Percentiles rank a stretch among this genome's conserved stretches.
phyloP scores from a whole-genome alignment of 2,113 vertebrate species.

The Sinocyclocheilus anophthalmus region DNA sequence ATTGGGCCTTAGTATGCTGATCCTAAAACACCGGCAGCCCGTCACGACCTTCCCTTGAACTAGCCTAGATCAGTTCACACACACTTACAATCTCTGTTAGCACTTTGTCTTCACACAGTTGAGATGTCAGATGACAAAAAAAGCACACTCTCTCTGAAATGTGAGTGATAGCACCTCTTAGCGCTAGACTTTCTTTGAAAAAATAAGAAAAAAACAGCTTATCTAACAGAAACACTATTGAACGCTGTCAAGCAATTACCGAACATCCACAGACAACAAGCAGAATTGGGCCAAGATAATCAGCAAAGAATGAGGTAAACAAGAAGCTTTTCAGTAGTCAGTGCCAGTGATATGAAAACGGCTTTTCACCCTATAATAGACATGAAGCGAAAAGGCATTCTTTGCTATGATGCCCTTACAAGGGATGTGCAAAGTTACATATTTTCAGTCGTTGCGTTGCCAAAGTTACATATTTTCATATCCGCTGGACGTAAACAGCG shows the following conservation, averaged over 20 bases:
- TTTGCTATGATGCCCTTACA: too few relatives aligned
- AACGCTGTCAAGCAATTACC: constrained; percentile 36
- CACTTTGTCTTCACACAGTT: constrained; percentile 13
- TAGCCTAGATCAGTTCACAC: constrained; percentile 17
- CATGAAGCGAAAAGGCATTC: too few relatives aligned
- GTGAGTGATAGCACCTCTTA: constrained; percentile 23
- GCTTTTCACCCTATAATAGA: too few relatives aligned
- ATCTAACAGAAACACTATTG: constrained; percentile 44
- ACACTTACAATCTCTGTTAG: constrained; percentile 35
- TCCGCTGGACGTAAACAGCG: too few relatives aligned
- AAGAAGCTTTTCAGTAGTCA: too few relatives aligned
- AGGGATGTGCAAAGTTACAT: too few relatives aligned
- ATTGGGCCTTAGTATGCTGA: constrained; percentile 1
- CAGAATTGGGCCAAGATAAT: constrained; percentile 5
- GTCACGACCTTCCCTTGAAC: constrained; percentile 19
- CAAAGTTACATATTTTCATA: too few relatives aligned
- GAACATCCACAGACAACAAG: constrained; percentile 25
- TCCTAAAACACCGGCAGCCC: constrained; percentile 3
- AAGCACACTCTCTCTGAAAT: constrained; percentile 9
- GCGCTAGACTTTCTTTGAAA: constrained; percentile 10
- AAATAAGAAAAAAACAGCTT: constrained; percentile 10
- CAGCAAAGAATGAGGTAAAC: too few relatives aligned
- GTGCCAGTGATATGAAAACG: too few relatives aligned
- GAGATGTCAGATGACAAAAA: constrained; percentile 33
- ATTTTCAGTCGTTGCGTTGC: too few relatives aligned